A percentile compares a stretch with the other conserved stretches of the same genome.
Conservation (phyloP, 2,113 vertebrate genomes). For the Phyllostomus hastatus region DNA sequence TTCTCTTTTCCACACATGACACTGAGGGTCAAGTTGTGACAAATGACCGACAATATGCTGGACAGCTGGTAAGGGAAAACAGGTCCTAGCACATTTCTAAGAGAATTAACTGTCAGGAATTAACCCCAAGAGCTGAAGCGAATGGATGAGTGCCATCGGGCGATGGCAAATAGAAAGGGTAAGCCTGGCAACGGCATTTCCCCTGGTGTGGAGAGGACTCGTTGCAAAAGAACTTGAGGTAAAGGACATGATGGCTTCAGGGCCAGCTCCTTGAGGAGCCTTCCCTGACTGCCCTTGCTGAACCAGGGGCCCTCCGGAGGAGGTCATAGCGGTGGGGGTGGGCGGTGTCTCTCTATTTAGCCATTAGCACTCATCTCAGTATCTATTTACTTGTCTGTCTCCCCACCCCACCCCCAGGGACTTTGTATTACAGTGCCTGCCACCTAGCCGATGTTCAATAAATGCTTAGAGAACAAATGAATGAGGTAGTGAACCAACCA, state of each 20-base stretch:
- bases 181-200: not conserved
- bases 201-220: not conserved
- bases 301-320: not conserved
- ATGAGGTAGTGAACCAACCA: not conserved
- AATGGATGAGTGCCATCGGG: not conserved
- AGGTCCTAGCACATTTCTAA: not conserved
- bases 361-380: not conserved
- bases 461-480: not conserved
- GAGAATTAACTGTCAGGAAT: not conserved
- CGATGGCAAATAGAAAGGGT: not conserved
- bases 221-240: not conserved
- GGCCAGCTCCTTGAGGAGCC: not conserved
- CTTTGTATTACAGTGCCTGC: not conserved
- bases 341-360: not conserved
- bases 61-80: not conserved
- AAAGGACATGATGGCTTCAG: not conserved
- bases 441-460: not conserved
- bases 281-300: not conserved
- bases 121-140: not conserved
- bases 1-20: not conserved
- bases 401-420: not conserved
- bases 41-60: not conserved
- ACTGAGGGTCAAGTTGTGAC: not conserved
- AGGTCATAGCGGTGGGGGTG: not conserved
- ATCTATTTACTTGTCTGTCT: not conserved